These are phyloP conservation scores for Sceloporus tristichus DNA, from an alignment of 2,113 vertebrate genomes.

Conservation along the genomic window DNA sequence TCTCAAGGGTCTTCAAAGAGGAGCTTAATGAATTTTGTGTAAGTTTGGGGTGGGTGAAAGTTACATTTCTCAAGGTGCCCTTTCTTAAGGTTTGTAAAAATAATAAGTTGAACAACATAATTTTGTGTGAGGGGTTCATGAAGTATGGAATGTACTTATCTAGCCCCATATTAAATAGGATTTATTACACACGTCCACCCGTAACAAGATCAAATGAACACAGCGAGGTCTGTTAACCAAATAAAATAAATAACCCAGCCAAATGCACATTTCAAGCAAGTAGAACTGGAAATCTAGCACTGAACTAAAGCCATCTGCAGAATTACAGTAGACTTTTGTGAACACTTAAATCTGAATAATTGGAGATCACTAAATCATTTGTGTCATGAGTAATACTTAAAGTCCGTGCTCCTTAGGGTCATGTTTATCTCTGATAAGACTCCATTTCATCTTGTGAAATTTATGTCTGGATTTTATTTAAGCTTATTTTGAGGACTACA, in stretches of 20 bases:
- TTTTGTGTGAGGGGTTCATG: conserved; percentile 45
- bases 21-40: conserved; percentile 58
- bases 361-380: background rate
- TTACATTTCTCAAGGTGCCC: conserved; percentile 26
- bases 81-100: conserved; percentile 58
- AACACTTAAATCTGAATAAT: background rate
- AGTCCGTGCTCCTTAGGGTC: background rate
- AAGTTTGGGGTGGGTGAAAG: conserved; percentile 43
- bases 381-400: conserved; percentile 27
- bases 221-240: conserved; percentile 48
- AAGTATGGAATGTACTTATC: conserved; percentile 55
- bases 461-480: background rate
- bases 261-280: conserved; percentile 43
- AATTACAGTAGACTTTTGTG: conserved; percentile 7
- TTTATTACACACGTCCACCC: conserved; percentile 51
- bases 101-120: conserved; percentile 52
- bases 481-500: background rate
- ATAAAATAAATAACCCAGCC: conserved; percentile 52
- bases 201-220: conserved; percentile 61
- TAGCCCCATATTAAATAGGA: conserved; percentile 56
- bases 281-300: conserved; percentile 30
- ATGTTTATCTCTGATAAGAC: background rate
- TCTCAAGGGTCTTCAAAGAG: conserved; percentile 61
- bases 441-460: background rate
- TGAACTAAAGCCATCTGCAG: conserved; percentile 11